Conservation (phyloP, 2,888 invertebrate species). For the Lithophane ornitopus region DNA sequence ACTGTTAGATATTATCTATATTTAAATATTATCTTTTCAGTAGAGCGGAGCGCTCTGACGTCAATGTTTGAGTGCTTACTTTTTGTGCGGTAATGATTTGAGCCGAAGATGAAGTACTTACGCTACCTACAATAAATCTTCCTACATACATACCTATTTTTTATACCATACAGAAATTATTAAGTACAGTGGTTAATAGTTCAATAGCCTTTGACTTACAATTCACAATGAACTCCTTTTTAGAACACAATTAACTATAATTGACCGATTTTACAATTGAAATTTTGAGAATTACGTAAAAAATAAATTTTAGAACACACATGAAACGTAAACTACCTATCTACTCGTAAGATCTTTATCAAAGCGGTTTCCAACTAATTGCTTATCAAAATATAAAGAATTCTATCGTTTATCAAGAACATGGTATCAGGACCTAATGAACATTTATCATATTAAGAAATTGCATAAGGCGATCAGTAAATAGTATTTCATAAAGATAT, state of each 20-base stretch:
- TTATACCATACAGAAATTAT: neutral
- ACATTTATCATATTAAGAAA: constrained; percentile 6
- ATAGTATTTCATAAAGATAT: neutral
- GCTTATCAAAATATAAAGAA: constrained; percentile 26
- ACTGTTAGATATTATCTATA: neutral
- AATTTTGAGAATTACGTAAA: neutral
- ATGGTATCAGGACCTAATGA: constrained; percentile 21
- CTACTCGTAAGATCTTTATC: neutral
- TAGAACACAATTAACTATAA: constrained; percentile 18
- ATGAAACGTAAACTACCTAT: neutral
- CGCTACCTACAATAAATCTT: neutral
- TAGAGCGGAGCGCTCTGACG: constrained; percentile 46
- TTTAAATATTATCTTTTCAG: constrained; percentile 15
- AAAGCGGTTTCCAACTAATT: constrained; percentile 9
- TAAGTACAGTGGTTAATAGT: constrained; percentile 23
- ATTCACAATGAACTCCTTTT: constrained; percentile 40
- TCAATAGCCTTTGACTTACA: constrained; percentile 28
- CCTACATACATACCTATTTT: neutral
- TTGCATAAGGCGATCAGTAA: constrained; percentile 1
- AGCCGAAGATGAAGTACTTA: constrained; percentile 12
- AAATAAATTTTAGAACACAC: neutral
- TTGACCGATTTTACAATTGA: neutral
- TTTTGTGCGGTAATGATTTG: constrained; percentile 32
- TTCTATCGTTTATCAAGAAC: constrained; percentile 10
- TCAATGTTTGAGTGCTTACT: constrained; percentile 41